Base-by-base conservation (phyloP, 2,113 vertebrate genomes). In the Lates calcarifer region DNA sequence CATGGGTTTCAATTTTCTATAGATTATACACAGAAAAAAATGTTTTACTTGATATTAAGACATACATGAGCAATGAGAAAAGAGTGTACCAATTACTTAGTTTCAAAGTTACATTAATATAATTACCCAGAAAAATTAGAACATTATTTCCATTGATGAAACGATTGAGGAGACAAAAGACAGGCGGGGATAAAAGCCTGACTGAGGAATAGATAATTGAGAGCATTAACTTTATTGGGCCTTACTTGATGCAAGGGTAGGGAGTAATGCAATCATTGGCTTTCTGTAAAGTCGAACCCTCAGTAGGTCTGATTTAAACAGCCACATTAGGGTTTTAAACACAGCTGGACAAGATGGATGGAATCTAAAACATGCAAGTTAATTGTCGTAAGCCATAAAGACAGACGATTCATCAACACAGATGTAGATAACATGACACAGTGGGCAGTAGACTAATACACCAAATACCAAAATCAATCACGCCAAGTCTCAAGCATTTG, bases 221-320 rank as follows among this genome's bases (percentile, higher is more conserved):
- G 79, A 79, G 68, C 61, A 88, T 83, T 91, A 78, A 77, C 65
- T 83, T 85, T 41, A 82, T 64, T 76, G 74, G 71, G 67, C 64
- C 33, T 31, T 56, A 64, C 62, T 66, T 90, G 72, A 84, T 81
- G 83, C 45, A 66, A 75, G 28, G 39, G 49, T 73, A 64, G 33
- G 39, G 22, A 39, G 55, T 84, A 86, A 90, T 89, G 78, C 62
- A 89, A 89, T 91, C 84, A 87, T 70, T 91, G 83, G 79, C 45
- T 82, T 89, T 89, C 76, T 89, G 64, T 78, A 71, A 56, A 81
- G 83, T 76, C 2, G 1, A 87, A 86, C 63, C 57, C 68, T 78
- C 62, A 37, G 29, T 47, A 74, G 63, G 64, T 83, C 66, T 85
- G 71, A 85, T 66, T 82, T 85, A 91, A 91, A 89, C 51, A 74